Evolutionary conservation across 2,797 vertebrate genomes (phyloP), one percentile per base, ranked within the genome.

Genomic region (Acipenser ruthenus): DNA sequence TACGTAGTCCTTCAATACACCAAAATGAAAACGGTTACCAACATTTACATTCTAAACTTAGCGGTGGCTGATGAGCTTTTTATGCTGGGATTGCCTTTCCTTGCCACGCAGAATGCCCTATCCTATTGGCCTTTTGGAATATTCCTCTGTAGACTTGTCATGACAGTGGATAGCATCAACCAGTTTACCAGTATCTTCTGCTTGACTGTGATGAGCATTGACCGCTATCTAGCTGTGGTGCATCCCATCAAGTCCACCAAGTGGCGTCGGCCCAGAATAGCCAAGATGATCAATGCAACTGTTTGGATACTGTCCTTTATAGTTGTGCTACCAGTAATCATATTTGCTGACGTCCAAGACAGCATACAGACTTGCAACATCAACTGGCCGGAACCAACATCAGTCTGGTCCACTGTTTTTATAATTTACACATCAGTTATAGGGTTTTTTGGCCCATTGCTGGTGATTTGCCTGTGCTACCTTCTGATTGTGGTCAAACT

Each of bases 181-280:
- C 96, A 99, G 84, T 99, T 99, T 82, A 98, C 94, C 12, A 95
- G 94, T 70, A 97, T 97, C 81, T 99, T 98, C 84, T 99, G 96
- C 76, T 89, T 99, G 79, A 98, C 95, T 0, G 94, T 96, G 68
- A 97, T 99, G 93, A 97, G 95, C 0, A 88, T 98, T 1, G 96
- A 99, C 68, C 94, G 96, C 58, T 99, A 98, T 79, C 78, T 98
- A 78, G 96, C 96, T 0, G 95, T 99, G 70, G 96, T 96, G 37
- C 96, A 95, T 58, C 96, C 96, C 0, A 89, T 91, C 50, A 92
- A 93, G 73, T 94, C 93, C 1, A 93, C 94, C 66, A 92, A 86
- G 69, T 98, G 96, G 96, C 87, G 96, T 63, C 93, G 92, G 0
- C 93, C 95, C 0, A 84, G 91, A 0, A 92, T 99, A 70, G 96